Base-by-base conservation (phyloP, 1,140 invertebrate species). In the Caenorhabditis briggsae region DNA sequence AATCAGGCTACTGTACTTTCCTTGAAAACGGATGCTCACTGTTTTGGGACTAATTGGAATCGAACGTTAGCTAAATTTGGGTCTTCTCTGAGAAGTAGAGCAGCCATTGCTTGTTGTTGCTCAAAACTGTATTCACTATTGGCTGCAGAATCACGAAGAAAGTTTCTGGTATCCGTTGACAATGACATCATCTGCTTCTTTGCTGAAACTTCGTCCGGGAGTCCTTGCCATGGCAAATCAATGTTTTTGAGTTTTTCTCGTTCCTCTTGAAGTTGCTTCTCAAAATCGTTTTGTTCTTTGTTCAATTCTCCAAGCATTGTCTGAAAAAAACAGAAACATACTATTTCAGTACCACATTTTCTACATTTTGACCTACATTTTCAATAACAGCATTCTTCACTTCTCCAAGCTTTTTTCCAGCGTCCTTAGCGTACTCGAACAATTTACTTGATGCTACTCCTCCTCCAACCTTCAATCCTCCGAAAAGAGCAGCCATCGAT, bases 11-110 rank as follows among this genome's bases (percentile, higher is more conserved):
- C n/a, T 25, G 23, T 78, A 33, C 25, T 46, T 56, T 58, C 6
- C 14, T 18, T 23, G 3, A 8, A 20, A 33, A 33, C n/a, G 6
- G 25, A 83, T 82, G 91, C 93, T 91, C 88, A 94, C 94, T 96
- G 95, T 96, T 99, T 99, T 89, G 98, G 97, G 90, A 99, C 98
- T 88, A 99, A 94, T 93, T 98, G 96, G 94, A 98, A 99, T 93
- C 98, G 95, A 96, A 99, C 98, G 93, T 96, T 96, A 93, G 97
- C 95, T 89, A 99, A 94, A 93, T 97, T 97, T 82, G 96, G 95
- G 94, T 99, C 97, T 93, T 97, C 95, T 90, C 96, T 95, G 93
- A 99, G 95, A 90, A 97, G 96, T 89, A 96, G 96, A 93, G 96
- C 95, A 82, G 97, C 97, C 90, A 98, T 95, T 53, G 97, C 96